These are phyloP conservation scores for Xenus cinereus DNA, from an alignment of 2,113 vertebrate genomes.

Conservation along the genomic window DNA sequence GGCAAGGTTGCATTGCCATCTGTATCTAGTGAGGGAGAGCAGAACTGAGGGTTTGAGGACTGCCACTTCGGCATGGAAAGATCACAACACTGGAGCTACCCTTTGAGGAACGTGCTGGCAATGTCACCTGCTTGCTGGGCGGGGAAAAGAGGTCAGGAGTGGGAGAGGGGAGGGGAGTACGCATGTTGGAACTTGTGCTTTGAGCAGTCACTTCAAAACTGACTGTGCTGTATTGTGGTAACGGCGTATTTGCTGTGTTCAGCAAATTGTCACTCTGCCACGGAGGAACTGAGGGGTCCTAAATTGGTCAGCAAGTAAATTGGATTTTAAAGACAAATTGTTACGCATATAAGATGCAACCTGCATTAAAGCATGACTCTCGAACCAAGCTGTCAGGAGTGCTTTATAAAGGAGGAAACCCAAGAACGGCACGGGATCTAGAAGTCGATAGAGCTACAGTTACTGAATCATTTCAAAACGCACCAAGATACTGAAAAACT, in stretches of 20 bases:
- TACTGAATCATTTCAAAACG: neutral
- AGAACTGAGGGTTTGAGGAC: neutral
- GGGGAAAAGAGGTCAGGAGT: neutral
- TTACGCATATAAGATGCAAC: neutral
- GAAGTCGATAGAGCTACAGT: neutral
- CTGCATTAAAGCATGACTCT: neutral
- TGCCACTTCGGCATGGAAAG: neutral
- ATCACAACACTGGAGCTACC: neutral
- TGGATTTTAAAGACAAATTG: neutral
- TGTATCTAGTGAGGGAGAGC: neutral
- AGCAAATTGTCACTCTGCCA: neutral
- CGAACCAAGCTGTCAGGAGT: neutral
- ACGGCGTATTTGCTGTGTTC: neutral
- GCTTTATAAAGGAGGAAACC: neutral
- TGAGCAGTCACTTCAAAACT: neutral
- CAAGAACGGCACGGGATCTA: accelerated
- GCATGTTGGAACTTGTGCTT: neutral
- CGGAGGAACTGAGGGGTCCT: neutral
- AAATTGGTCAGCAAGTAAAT: neutral
- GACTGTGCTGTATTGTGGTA: neutral
- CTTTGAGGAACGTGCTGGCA: neutral
- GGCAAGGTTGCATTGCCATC: accelerated
- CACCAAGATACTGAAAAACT: neutral
- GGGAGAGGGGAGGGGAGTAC: neutral
- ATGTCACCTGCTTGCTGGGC: neutral